Evolutionary conservation across 2,797 vertebrate species (phyloP).

Genomic region (Oophaga sylvatica): DNA sequence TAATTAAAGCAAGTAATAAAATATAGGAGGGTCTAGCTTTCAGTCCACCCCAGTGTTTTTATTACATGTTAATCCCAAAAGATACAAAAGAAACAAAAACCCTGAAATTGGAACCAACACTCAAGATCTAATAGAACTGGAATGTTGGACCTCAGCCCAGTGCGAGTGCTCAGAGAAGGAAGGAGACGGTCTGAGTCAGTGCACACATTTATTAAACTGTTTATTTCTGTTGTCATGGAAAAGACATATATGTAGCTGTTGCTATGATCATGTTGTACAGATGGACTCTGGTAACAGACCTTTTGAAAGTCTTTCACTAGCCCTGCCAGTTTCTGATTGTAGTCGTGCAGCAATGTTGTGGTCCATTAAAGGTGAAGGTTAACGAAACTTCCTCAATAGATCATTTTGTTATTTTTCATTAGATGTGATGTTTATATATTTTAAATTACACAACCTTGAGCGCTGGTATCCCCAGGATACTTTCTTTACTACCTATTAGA

Average conservation of each 20-base stretch:
- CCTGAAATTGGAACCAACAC: constrained; percentile 56
- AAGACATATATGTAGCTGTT: constrained; percentile 55
- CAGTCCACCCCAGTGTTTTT: constrained; percentile 56
- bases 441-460: background rate
- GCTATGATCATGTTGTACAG: constrained; percentile 37
- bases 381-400: constrained; percentile 51
- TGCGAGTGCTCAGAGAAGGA: constrained; percentile 44
- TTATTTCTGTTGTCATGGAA: constrained; percentile 58
- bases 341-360: constrained; percentile 12
- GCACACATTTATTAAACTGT: constrained; percentile 58
- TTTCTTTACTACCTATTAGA: background rate
- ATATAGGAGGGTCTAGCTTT: constrained; percentile 47
- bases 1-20: constrained; percentile 36
- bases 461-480: background rate
- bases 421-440: constrained; percentile 30
- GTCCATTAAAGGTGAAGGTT: constrained; percentile 33
- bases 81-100: constrained; percentile 41
- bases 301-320: constrained; percentile 36
- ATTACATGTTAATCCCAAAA: constrained; percentile 50
- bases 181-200: constrained; percentile 54
- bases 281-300: constrained; percentile 31
- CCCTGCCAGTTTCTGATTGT: constrained; percentile 19
- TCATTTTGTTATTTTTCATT: constrained; percentile 44
- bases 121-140: constrained; percentile 59
- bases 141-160: constrained; percentile 60